Evolutionary conservation across 2,797 vertebrate genomes (phyloP), one percentile per base, ranked within the genome.

Genomic region (Onychomys leucogaster): DNA sequence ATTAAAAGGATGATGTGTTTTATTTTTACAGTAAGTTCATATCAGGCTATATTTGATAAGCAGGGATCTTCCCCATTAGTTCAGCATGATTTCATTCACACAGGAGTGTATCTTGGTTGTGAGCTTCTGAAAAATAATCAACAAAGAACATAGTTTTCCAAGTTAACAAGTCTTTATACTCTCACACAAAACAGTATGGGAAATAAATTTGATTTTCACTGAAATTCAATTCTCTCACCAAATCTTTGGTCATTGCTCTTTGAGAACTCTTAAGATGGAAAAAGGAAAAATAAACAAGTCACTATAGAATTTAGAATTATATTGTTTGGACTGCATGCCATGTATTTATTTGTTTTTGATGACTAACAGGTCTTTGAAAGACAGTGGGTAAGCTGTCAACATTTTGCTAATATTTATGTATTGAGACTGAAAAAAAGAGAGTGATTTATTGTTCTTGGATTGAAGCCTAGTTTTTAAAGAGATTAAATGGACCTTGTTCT

Each of bases 361-460:
- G 43, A 94, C 55, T 94, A 32, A 81, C 75, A 91, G 46, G 7
- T 25, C 2, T 88, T 41, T 95, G 89, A 94, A 97, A 97, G 65
- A 46, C 25, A 96, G n/a, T 11, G 5, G 19, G 0, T 61, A 55
- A 93, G 46, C 41, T 97, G 23, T 82, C 97, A 94, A 84, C 65
- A 85, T 13, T 29, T 90, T 21, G 65, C 32, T 88, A 90, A 21
- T 67, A 59, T 95, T 57, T 92, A 95, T 21, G 0, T 43, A 76
- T 46, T 93, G 57, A 96, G 89, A 97, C 75, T 73, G 76, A 97
- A 90, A 97, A 19, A 95, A 77, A 92, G 78, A 80, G 76, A 86
- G 43, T 92, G 21, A 93, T 85, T 82, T 94, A 89, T 95, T 97
- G 32, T 88, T 92, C 29, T 98, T 98, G 96, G 86, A 94, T 82